Percentiles rank a stretch among this genome's conserved stretches.
Evolutionary conservation across 2,888 invertebrate species (phyloP).

Genomic region (Polietes domitor): DNA sequence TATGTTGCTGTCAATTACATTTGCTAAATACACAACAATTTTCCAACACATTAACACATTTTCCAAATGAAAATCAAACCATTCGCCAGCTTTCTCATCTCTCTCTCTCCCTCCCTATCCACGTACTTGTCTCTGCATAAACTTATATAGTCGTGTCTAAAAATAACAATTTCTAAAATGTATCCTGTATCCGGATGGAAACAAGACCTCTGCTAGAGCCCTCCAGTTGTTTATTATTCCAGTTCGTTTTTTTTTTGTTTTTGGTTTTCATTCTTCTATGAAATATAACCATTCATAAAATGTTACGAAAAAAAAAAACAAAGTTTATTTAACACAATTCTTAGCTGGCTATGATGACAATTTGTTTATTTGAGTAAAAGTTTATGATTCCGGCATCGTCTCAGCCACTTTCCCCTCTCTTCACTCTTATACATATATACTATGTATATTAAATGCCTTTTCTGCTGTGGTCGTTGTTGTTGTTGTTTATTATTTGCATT

Average conservation of each 20-base stretch:
- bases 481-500: slow-evolving; percentile 20
- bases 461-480: not conserved
- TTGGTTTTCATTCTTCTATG: not conserved
- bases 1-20: slow-evolving; percentile 30
- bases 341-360: slow-evolving; percentile 18
- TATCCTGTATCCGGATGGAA: not conserved
- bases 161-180: slow-evolving; percentile 21
- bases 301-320: not conserved
- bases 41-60: slow-evolving; percentile 33
- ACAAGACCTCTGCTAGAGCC: not conserved
- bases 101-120: not conserved
- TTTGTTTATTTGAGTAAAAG: slow-evolving; percentile 20
- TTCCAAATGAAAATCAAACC: slow-evolving; percentile 4
- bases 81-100: not conserved
- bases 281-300: slow-evolving; percentile 7
- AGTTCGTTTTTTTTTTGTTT: not conserved
- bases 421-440: not conserved
- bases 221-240: slow-evolving; percentile 6
- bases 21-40: slow-evolving; percentile 1
- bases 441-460: slow-evolving; percentile 21
- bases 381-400: not conserved
- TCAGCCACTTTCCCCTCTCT: no score
- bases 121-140: not conserved
- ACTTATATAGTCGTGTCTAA: not conserved
- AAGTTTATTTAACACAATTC: slow-evolving; percentile 6